phyloP scores from a whole-genome alignment of 2,113 vertebrate genomes.

The Atractosteus spatula region DNA sequence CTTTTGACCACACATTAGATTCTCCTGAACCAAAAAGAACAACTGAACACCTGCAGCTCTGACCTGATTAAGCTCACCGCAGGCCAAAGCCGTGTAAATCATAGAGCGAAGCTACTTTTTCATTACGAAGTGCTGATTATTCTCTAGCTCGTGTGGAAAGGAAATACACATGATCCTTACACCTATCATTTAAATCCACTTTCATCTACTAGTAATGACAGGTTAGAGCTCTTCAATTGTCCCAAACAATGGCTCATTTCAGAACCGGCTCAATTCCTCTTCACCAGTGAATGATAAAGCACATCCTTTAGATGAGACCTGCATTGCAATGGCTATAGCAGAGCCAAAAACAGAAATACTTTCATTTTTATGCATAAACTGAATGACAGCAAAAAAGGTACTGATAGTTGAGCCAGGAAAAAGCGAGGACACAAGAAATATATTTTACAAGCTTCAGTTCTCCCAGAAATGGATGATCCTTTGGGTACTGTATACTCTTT shows the following conservation, averaged over 20 bases:
- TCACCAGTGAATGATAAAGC: no score
- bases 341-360: no score
- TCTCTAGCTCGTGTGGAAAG: constrained; percentile 41
- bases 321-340: no score
- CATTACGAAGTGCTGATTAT: constrained; percentile 43
- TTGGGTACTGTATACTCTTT: no score
- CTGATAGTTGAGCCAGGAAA: no score
- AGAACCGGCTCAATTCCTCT: neutral
- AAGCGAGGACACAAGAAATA: no score
- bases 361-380: no score
- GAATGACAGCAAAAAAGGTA: no score
- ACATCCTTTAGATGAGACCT: no score
- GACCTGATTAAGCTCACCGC: constrained; percentile 39
- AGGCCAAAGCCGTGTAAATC: constrained; percentile 48
- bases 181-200: constrained; percentile 33
- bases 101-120: neutral
- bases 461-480: no score
- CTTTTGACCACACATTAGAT: constrained; percentile 39
- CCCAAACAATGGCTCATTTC: constrained; percentile 12
- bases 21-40: constrained; percentile 22
- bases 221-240: constrained; percentile 32
- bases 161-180: constrained; percentile 34
- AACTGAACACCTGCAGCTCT: constrained; percentile 21
- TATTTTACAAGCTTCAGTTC: no score
- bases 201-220: constrained; percentile 27